These are phyloP conservation scores for Meriones unguiculatus DNA, from an alignment of 2,113 vertebrate species.

Conservation along the genomic window DNA sequence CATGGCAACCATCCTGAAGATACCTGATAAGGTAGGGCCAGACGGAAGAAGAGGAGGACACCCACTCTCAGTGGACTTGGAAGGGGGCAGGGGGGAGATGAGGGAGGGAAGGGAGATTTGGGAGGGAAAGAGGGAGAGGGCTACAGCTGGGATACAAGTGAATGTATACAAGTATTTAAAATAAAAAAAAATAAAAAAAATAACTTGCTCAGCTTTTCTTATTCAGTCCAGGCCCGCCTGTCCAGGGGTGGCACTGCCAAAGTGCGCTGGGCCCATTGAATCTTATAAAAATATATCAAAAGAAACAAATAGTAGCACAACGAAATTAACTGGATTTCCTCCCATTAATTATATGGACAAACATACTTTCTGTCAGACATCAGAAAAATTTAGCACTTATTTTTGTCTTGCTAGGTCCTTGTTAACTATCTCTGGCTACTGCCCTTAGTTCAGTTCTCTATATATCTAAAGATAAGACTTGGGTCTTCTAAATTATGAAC, in stretches of 20 bases:
- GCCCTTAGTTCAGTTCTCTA: background rate
- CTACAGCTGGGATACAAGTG: no score
- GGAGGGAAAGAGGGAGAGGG: no score
- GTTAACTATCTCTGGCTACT: background rate
- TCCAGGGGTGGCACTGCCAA: background rate
- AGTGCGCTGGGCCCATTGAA: background rate
- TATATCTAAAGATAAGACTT: background rate
- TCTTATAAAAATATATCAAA: background rate
- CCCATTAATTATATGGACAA: slow-evolving; percentile 11
- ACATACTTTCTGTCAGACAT: background rate
- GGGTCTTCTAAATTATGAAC: no score
- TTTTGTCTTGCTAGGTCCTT: slow-evolving; percentile 20
- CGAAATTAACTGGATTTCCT: background rate
- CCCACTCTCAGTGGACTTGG: no score
- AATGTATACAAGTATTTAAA: no score
- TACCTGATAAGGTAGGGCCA: no score
- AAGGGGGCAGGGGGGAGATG: no score
- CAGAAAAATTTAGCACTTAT: slow-evolving; percentile 14
- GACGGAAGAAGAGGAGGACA: no score
- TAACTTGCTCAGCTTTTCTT: no score
- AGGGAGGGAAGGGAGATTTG: no score
- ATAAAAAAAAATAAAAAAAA: no score
- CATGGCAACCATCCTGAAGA: no score
- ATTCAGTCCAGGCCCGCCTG: background rate
- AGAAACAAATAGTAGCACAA: background rate